These are phyloP conservation scores for Aphis gossypii DNA, from an alignment of 1,140 invertebrate species.

Conservation along the genomic window DNA sequence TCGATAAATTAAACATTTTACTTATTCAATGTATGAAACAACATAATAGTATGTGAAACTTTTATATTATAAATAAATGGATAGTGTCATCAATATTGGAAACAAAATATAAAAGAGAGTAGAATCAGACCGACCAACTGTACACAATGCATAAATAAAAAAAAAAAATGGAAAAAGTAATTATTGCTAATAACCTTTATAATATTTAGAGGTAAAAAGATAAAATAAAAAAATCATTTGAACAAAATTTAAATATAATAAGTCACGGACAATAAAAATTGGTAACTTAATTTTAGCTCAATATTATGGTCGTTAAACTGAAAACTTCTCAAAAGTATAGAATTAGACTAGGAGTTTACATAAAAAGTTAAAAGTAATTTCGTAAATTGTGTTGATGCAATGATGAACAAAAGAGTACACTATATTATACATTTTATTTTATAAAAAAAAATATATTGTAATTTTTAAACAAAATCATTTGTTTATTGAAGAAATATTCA, in stretches of 20 bases:
- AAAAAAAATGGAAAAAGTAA: not conserved
- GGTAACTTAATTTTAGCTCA: not conserved
- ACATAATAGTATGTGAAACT: too few species aligned
- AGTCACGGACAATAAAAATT: not conserved
- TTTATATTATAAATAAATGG: too few species aligned
- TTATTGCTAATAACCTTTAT: too few species aligned
- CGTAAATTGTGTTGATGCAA: not conserved
- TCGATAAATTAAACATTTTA: too few species aligned
- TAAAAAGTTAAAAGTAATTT: not conserved
- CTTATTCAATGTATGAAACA: too few species aligned
- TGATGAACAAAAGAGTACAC: not conserved
- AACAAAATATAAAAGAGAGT: too few species aligned
- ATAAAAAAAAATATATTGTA: not conserved
- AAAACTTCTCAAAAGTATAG: not conserved
- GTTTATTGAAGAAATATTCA: not conserved
- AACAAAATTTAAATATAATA: not conserved
- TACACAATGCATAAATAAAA: too few species aligned
- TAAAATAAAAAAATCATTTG: not conserved
- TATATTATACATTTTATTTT: not conserved
- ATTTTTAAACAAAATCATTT: not conserved
- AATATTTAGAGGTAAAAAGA: too few species aligned
- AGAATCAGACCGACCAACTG: too few species aligned
- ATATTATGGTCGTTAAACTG: not conserved
- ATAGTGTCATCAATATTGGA: too few species aligned
- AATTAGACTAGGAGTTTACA: not conserved